Percentiles rank a stretch among this genome's conserved stretches.
phyloP scores from a whole-genome alignment of 2,113 vertebrate genomes.

The Gobio gobio region DNA sequence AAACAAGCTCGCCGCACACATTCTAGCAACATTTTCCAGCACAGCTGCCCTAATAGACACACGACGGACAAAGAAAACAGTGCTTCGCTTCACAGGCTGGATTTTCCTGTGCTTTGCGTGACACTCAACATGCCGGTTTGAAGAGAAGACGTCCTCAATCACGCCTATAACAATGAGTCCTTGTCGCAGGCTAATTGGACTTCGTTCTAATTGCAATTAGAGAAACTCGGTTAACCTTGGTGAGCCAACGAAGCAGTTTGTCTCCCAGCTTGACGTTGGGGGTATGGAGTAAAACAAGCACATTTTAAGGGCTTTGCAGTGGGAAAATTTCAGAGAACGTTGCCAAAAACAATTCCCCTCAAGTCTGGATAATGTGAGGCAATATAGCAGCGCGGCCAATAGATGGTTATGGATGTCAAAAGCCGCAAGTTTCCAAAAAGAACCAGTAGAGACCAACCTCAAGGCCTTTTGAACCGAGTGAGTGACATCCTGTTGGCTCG shows the following conservation, averaged over 20 bases:
- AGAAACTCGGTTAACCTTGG: constrained; percentile 27
- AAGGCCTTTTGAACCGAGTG: constrained; percentile 75
- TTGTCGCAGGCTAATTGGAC: constrained; percentile 44
- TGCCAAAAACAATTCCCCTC: constrained; percentile 81
- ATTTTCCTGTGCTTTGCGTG: constrained; percentile 21
- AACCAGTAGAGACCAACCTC: constrained; percentile 79
- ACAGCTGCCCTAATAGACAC: constrained; percentile 52
- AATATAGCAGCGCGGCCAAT: constrained; percentile 75
- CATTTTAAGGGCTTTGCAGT: constrained; percentile 66
- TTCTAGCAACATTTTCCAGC: constrained; percentile 41
- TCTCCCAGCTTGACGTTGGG: constrained; percentile 40
- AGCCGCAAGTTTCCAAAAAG: constrained; percentile 82
- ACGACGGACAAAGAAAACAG: constrained; percentile 48
- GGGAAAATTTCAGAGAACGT: constrained; percentile 74
- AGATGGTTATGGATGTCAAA: constrained; percentile 79
- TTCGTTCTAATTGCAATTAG: constrained; percentile 59
- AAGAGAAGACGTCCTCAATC: constrained; percentile 31
- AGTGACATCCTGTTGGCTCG: constrained; percentile 77
- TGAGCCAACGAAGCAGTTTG: not conserved
- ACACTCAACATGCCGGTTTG: not conserved
- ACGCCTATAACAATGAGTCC: not conserved
- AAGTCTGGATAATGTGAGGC: constrained; percentile 81
- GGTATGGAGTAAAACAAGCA: constrained; percentile 59
- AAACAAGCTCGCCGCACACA: constrained; percentile 62
- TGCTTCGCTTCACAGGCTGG: constrained; percentile 30